Conservation (phyloP, 1,140 invertebrate species). For the Hyposmocoma kahamanoa region DNA sequence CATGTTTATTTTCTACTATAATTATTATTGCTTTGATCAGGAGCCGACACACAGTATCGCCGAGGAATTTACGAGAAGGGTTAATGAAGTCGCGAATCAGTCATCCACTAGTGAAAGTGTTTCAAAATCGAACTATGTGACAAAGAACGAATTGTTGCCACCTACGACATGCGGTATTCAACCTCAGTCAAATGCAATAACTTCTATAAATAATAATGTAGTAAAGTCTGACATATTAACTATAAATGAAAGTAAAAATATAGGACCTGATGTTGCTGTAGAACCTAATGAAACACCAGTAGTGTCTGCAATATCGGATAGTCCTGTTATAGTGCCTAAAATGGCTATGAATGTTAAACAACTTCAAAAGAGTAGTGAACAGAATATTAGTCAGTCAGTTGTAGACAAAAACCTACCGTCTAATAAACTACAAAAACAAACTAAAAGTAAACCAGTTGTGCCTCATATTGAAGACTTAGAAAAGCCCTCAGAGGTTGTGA, state of each 20-base stretch:
- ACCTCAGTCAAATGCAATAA: constrained; percentile 53
- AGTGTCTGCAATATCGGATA: constrained; percentile 61
- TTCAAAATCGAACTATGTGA: constrained; percentile 39
- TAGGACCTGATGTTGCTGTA: constrained; percentile 42
- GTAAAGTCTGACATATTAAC: constrained; percentile 61
- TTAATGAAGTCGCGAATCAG: constrained; percentile 54
- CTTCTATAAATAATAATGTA: constrained; percentile 52
- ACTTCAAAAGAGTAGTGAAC: constrained; percentile 50
- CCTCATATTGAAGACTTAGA: constrained; percentile 40
- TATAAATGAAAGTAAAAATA: constrained; percentile 54
- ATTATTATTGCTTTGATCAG: not conserved
- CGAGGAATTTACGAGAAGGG: constrained; percentile 55
- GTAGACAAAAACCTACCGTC: constrained; percentile 43
- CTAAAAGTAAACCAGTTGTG: constrained; percentile 48
- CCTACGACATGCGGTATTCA: constrained; percentile 30
- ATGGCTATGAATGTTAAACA: constrained; percentile 48
- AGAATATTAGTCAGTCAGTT: constrained; percentile 32
- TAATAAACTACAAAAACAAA: constrained; percentile 43
- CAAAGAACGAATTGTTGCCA: constrained; percentile 35
- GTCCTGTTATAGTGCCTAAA: constrained; percentile 69
- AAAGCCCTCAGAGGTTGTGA: constrained; percentile 16
- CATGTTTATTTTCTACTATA: too few species aligned
- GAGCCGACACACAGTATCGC: constrained; percentile 37
- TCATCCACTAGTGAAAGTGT: constrained; percentile 36
- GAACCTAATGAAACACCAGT: constrained; percentile 51